A percentile compares a stretch with the other conserved stretches of the same genome.
These are phyloP conservation scores for Dryoscopus gambensis DNA, from an alignment of 2,113 vertebrate species.

Conservation along the genomic window DNA sequence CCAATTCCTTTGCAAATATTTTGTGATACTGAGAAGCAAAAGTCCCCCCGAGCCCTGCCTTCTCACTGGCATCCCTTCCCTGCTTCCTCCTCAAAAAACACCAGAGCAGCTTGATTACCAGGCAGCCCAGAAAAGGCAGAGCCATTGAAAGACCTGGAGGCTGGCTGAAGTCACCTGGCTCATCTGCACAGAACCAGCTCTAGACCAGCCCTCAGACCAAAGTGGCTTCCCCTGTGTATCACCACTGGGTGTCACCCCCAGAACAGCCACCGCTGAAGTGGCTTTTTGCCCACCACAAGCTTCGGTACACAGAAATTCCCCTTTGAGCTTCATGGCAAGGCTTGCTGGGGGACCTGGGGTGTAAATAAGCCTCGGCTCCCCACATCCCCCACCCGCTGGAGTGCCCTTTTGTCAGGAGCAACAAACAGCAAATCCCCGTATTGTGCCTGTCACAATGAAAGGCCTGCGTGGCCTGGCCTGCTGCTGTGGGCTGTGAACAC, in stretches of 20 bases:
- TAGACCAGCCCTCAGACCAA: neutral
- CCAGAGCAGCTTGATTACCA: neutral
- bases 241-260: constrained; percentile 7
- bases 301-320: neutral
- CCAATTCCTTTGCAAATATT: neutral
- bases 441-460: neutral
- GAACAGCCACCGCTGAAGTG: neutral
- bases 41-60: rapidly evolving
- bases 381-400: neutral
- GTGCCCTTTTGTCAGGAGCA: neutral
- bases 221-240: neutral
- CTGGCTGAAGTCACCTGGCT: neutral
- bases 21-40: neutral
- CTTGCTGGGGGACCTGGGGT: neutral
- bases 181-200: neutral
- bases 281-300: neutral
- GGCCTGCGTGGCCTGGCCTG: neutral
- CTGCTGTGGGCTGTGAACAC: neutral
- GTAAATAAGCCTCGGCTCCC: neutral
- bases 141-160: neutral
- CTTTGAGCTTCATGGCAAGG: neutral
- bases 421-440: constrained; percentile 31
- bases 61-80: neutral
- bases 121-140: neutral
- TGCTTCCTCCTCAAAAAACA: neutral